Conservation (phyloP, 2,888 invertebrate genomes). For the Molanna angustata region DNA sequence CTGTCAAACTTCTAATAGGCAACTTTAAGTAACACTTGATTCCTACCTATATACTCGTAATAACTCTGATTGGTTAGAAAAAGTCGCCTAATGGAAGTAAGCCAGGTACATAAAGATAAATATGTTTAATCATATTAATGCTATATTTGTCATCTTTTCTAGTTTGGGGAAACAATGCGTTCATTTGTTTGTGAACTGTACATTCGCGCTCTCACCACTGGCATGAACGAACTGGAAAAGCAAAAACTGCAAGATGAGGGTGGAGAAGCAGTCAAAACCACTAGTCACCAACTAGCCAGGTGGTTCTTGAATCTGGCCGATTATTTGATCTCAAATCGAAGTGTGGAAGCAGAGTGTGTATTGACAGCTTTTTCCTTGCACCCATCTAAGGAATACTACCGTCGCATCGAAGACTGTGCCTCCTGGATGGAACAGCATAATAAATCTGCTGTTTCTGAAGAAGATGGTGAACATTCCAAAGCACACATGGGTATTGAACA, state of each 20-base stretch:
- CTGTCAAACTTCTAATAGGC: too few relatives aligned
- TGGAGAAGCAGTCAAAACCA: conserved; percentile 54
- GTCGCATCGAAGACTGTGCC: conserved; percentile 51
- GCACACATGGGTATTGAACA: background rate
- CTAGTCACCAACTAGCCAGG: conserved; percentile 50
- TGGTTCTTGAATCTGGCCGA: conserved; percentile 66
- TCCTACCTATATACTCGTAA: too few relatives aligned
- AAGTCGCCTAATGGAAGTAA: too few relatives aligned
- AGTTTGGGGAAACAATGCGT: conserved; percentile 57
- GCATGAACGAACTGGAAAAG: conserved; percentile 72
- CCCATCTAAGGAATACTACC: conserved; percentile 61
- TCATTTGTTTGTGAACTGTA: conserved; percentile 69
- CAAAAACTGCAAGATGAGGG: conserved; percentile 56
- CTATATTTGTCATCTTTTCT: conserved; percentile 34
- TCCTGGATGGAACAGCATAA: conserved; percentile 1
- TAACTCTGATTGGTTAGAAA: too few relatives aligned
- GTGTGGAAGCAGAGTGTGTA: conserved; percentile 66
- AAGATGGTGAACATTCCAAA: background rate
- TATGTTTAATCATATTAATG: background rate
- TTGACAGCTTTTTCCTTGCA: conserved; percentile 74
- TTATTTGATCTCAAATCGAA: conserved; percentile 56
- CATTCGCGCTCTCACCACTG: conserved; percentile 70
- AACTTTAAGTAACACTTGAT: too few relatives aligned
- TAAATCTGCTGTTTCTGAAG: background rate
- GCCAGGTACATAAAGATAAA: too few relatives aligned